These are phyloP conservation scores for Chaetodon trifasciatus DNA, from an alignment of 2,797 vertebrate species.

Conservation along the genomic window DNA sequence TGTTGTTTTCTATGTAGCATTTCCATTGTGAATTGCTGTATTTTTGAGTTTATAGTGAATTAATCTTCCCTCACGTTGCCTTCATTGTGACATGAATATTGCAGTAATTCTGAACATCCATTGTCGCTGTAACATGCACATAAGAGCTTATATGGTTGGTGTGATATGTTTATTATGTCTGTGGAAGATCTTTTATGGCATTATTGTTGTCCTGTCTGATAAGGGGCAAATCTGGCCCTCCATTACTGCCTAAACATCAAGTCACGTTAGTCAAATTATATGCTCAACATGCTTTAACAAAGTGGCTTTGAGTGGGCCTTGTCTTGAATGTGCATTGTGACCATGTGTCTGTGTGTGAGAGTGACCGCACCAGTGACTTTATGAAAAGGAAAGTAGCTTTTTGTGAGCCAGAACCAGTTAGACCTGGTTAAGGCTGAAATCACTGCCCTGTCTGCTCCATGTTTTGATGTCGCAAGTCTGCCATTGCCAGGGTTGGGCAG, in stretches of 20 bases:
- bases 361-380: background rate
- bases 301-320: background rate
- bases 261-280: background rate
- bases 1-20: background rate
- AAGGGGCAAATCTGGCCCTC: background rate
- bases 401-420: slow-evolving; percentile 54
- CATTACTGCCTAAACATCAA: background rate
- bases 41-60: background rate
- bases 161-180: background rate
- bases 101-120: background rate
- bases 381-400: background rate
- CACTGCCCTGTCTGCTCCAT: background rate
- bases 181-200: background rate
- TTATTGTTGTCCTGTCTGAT: background rate
- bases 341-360: background rate
- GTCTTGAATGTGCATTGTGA: background rate
- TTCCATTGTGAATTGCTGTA: background rate
- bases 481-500: slow-evolving; percentile 1
- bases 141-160: background rate
- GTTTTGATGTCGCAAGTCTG: background rate
- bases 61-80: background rate
- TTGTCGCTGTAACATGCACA: background rate
- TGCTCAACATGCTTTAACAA: background rate
- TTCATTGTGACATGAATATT: background rate
- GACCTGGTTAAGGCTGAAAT: slow-evolving; percentile 40